These are phyloP conservation scores for Enteromius treurensis DNA, from an alignment of 2,797 vertebrate species.

Conservation along the genomic window DNA sequence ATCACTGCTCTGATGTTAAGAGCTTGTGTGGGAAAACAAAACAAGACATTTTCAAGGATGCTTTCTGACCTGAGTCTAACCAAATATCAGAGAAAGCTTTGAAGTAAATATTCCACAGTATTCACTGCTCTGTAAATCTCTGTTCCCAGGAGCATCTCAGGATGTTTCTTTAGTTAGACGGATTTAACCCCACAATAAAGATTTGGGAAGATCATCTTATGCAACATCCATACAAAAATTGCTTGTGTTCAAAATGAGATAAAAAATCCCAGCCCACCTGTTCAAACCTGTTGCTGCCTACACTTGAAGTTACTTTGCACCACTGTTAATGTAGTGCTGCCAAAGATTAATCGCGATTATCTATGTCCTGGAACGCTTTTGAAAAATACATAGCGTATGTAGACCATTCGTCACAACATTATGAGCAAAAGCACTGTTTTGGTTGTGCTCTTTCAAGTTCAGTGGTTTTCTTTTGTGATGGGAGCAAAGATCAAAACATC, in stretches of 20 bases:
- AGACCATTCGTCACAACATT: background rate
- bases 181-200: background rate
- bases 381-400: background rate
- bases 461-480: background rate
- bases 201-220: slow-evolving; percentile 3
- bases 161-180: slow-evolving; percentile 1
- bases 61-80: slow-evolving; percentile 36
- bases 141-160: background rate
- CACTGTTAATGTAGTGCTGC: background rate
- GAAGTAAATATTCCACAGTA: slow-evolving; percentile 16
- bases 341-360: too few species aligned
- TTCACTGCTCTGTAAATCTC: background rate
- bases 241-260: background rate
- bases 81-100: slow-evolving; percentile 39
- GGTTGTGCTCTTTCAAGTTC: background rate
- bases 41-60: slow-evolving; percentile 40
- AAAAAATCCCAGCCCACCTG: too few species aligned
- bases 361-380: background rate
- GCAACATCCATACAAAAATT: background rate
- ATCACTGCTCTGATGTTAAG: slow-evolving; percentile 80
- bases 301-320: background rate
- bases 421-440: background rate
- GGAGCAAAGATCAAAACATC: background rate
- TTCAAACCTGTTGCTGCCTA: slow-evolving; percentile 8
- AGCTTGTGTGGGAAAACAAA: slow-evolving; percentile 66